phyloP scores from a whole-genome alignment of 2,888 invertebrate genomes.

The Achlya flavicornis region DNA sequence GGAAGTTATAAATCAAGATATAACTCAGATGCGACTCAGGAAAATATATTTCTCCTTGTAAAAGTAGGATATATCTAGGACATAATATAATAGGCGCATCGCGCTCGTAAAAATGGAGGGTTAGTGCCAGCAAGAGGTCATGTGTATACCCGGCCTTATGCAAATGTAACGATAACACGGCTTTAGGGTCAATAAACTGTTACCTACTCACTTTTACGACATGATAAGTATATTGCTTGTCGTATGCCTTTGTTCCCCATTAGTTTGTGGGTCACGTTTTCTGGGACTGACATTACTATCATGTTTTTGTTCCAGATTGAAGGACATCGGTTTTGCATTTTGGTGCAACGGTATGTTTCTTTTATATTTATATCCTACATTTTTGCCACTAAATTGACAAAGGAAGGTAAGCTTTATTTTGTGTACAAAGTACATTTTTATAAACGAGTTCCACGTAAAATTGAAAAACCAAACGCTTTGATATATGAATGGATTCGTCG shows the following conservation, averaged over 20 bases:
- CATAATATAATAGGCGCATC: constrained; percentile 45
- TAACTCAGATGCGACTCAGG: constrained; percentile 17
- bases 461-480: not conserved
- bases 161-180: constrained; percentile 80
- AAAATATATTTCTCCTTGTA: constrained; percentile 42
- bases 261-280: constrained; percentile 55
- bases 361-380: not conserved
- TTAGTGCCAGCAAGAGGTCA: constrained; percentile 58
- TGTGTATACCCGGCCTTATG: constrained; percentile 66
- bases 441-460: not conserved
- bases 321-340: constrained; percentile 28
- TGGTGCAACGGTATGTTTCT: constrained; percentile 32
- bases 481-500: not conserved
- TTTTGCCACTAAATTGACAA: not conserved
- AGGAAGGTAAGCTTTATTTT: not conserved
- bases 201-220: constrained; percentile 77
- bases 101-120: constrained; percentile 71
- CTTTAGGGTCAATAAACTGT: constrained; percentile 81
- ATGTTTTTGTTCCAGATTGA: constrained; percentile 66
- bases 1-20: constrained; percentile 13
- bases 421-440: not conserved
- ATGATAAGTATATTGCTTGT: constrained; percentile 78
- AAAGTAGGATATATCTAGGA: constrained; percentile 46
- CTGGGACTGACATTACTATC: constrained; percentile 45
- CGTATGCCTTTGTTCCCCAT: constrained; percentile 53